phyloP scores from a whole-genome alignment of 2,113 vertebrate genomes.

The Ictalurus furcatus region DNA sequence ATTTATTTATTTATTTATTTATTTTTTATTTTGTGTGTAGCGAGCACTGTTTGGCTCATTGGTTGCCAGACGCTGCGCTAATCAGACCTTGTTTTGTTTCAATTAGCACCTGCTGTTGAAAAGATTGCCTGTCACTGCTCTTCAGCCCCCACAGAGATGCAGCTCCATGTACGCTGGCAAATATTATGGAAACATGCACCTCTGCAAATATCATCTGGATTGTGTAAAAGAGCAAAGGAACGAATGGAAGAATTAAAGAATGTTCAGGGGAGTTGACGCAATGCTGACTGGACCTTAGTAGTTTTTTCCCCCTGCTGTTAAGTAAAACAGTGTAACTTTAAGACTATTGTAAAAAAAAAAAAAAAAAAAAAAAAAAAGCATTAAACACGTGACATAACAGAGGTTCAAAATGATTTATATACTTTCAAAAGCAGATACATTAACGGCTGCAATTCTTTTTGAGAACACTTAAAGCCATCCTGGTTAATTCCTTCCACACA shows the following conservation, averaged over 20 bases:
- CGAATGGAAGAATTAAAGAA: neutral
- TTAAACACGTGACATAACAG: too few relatives aligned
- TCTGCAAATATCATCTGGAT: neutral
- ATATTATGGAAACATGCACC: constrained; percentile 1
- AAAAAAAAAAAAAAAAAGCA: too few relatives aligned
- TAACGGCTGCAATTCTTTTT: neutral
- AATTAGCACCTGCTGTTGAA: constrained; percentile 99
- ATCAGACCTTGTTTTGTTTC: constrained; percentile 99
- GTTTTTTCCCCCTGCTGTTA: neutral
- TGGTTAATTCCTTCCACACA: constrained; percentile 32
- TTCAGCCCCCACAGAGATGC: neutral
- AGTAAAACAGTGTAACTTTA: neutral
- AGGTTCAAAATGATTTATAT: neutral
- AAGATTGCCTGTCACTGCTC: constrained; percentile 86
- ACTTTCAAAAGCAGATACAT: neutral
- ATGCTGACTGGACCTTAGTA: neutral
- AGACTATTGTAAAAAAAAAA: too few relatives aligned
- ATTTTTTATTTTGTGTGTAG: constrained; percentile 70
- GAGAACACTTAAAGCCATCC: constrained; percentile 23
- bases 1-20: constrained; percentile 28
- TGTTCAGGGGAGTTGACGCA: neutral
- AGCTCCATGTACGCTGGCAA: neutral
- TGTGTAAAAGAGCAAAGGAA: neutral
- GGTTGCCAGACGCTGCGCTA: constrained; percentile 98
- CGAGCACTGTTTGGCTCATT: constrained; percentile 97